phyloP scores from a whole-genome alignment of 2,797 vertebrate species.

The Muraenolepis orangiensis region DNA sequence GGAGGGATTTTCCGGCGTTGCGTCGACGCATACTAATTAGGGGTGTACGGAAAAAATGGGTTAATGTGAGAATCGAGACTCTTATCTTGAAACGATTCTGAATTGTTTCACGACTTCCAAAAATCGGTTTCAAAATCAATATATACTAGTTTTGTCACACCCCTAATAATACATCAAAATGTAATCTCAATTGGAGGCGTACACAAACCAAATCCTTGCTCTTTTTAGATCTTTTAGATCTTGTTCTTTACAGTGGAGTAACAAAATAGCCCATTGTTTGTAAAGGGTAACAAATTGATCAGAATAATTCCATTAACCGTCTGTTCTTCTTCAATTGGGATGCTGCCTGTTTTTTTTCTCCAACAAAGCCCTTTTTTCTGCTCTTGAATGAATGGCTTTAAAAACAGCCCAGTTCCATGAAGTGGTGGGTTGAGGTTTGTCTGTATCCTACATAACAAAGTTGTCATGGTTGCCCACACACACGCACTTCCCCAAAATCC shows the following conservation, averaged over 20 bases:
- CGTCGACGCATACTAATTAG: background rate
- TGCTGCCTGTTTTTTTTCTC: background rate
- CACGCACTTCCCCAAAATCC: background rate
- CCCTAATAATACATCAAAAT: background rate
- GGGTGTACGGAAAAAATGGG: no score
- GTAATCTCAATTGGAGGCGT: background rate
- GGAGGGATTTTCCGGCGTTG: background rate
- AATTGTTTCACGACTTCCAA: no score
- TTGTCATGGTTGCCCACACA: background rate
- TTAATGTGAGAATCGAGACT: no score
- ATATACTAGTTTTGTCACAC: no score
- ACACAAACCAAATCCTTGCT: background rate
- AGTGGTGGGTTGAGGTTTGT: background rate
- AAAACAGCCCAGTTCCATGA: background rate
- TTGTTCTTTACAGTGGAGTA: no score
- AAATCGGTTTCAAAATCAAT: no score
- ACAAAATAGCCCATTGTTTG: background rate
- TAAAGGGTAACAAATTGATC: background rate
- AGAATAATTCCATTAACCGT: background rate
- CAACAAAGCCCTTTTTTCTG: background rate
- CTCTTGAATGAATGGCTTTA: background rate
- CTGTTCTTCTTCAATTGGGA: background rate
- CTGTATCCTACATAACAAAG: background rate
- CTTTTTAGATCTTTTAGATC: background rate
- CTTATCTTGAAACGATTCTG: no score